A percentile compares a stretch with the other conserved stretches of the same genome.
These are phyloP conservation scores for Pocillopora grandis DNA, from an alignment of 92 coral and sea anemone genomes.

Conservation along the genomic window DNA sequence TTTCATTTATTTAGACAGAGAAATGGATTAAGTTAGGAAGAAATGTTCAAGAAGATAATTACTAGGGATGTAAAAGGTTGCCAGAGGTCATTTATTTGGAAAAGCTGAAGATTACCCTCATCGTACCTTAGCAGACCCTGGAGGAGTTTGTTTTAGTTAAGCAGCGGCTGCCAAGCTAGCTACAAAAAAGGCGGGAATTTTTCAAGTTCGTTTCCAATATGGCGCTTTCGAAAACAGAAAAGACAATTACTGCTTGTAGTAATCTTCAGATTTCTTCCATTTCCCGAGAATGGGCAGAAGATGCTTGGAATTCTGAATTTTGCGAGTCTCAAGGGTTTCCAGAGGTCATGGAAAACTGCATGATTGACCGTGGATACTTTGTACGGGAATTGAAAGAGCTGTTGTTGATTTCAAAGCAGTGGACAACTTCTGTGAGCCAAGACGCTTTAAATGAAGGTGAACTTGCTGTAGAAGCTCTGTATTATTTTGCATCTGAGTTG, in stretches of 20 bases:
- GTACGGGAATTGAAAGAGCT: slow-evolving; percentile 21
- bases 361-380: slow-evolving; percentile 40
- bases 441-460: slow-evolving; percentile 23
- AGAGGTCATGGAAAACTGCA: slow-evolving; percentile 69
- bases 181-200: slow-evolving; percentile 71
- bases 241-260: slow-evolving; percentile 64
- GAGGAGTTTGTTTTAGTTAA: background rate
- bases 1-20: too few species aligned
- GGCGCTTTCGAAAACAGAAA: slow-evolving; percentile 52
- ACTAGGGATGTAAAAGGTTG: too few species aligned
- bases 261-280: slow-evolving; percentile 63
- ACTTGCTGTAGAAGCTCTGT: background rate
- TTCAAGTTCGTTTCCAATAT: slow-evolving; percentile 52
- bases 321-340: slow-evolving; percentile 80
- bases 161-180: slow-evolving; percentile 49
- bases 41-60: too few species aligned
- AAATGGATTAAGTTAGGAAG: too few species aligned
- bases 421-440: background rate
- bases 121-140: slow-evolving; percentile 4
- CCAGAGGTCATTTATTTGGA: background rate
- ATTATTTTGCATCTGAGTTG: background rate
- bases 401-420: slow-evolving; percentile 14
- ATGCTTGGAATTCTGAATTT: slow-evolving; percentile 94
- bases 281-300: slow-evolving; percentile 80
- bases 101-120: background rate